Evolutionary conservation across 1,140 invertebrate species (phyloP).

Genomic region (Procambarus virginalis): DNA sequence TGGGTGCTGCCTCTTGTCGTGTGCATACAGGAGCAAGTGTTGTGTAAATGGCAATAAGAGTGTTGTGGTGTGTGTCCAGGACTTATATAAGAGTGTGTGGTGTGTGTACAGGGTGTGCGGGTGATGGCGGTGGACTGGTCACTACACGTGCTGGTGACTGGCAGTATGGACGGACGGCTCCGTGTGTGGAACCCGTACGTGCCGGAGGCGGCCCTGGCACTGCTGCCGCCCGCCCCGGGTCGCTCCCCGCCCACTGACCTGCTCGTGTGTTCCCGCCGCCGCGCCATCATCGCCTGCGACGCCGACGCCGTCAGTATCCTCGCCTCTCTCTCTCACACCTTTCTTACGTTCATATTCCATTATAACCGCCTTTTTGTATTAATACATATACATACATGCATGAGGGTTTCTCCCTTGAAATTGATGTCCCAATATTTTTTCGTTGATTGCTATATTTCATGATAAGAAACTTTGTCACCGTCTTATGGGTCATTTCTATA

Average conservation of each 20-base stretch:
- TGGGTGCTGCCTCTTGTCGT: too few relatives aligned
- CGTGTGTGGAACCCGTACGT: constrained; percentile 59
- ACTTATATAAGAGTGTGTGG: background rate
- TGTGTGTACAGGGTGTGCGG: constrained; percentile 39
- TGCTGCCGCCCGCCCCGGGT: constrained; percentile 32
- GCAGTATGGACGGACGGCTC: constrained; percentile 47
- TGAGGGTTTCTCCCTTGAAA: too few relatives aligned
- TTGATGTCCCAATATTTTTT: too few relatives aligned
- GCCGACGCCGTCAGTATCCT: constrained; percentile 40
- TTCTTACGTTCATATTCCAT: too few relatives aligned
- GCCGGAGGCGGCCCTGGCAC: constrained; percentile 32
- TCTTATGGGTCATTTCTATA: background rate
- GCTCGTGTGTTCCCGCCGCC: constrained; percentile 16
- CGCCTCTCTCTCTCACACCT: too few relatives aligned
- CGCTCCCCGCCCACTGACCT: constrained; percentile 30
- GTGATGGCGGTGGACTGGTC: constrained; percentile 40
- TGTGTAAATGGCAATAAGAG: too few relatives aligned
- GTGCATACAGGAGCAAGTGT: too few relatives aligned
- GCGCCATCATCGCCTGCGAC: constrained; percentile 44
- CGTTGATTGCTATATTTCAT: too few relatives aligned
- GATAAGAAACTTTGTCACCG: too few relatives aligned
- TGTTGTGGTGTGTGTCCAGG: too few relatives aligned
- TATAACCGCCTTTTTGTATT: too few relatives aligned
- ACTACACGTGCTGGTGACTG: constrained; percentile 48
- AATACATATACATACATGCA: too few relatives aligned